phyloP scores from a whole-genome alignment of 2,113 vertebrate genomes.

The Noturus placidus region DNA sequence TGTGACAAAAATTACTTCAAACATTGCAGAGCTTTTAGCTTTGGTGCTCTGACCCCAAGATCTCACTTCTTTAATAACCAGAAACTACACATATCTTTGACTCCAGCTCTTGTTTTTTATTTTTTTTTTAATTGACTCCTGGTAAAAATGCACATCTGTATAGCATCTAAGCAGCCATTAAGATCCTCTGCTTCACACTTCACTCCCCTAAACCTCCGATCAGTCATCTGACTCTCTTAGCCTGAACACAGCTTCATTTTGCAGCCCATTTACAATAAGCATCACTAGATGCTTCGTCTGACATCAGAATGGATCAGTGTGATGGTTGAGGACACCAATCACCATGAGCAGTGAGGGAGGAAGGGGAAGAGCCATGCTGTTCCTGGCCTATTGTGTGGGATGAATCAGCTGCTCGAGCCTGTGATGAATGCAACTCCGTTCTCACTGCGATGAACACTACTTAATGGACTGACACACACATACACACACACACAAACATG shows the following conservation, averaged over 20 bases:
- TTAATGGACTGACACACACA: slow-evolving; percentile 20
- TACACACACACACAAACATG: background rate
- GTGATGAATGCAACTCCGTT: slow-evolving; percentile 36
- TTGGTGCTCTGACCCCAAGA: background rate
- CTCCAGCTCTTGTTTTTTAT: background rate
- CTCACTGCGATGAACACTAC: slow-evolving; percentile 16
- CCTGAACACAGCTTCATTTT: slow-evolving; percentile 12
- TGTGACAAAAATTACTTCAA: slow-evolving; percentile 28
- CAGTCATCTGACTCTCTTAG: slow-evolving; percentile 26
- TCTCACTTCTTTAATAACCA: slow-evolving; percentile 14
- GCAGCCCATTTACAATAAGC: slow-evolving; percentile 21
- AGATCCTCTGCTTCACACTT: slow-evolving; percentile 19
- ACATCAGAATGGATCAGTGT: slow-evolving; percentile 46
- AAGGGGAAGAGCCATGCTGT: slow-evolving; percentile 12
- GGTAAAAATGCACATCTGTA: slow-evolving; percentile 10
- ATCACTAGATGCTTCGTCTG: slow-evolving; percentile 26
- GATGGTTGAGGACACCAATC: slow-evolving; percentile 37
- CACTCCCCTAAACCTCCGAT: slow-evolving; percentile 18
- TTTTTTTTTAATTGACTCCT: background rate
- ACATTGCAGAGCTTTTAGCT: slow-evolving; percentile 12
- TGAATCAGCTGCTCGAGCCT: slow-evolving; percentile 45
- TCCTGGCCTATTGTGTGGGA: slow-evolving; percentile 34
- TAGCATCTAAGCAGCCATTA: slow-evolving; percentile 33
- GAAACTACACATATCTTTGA: slow-evolving; percentile 33
- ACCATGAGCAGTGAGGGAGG: slow-evolving; percentile 31